Conservation (phyloP, 2,113 vertebrate species). For the Myrmecophaga tridactyla region DNA sequence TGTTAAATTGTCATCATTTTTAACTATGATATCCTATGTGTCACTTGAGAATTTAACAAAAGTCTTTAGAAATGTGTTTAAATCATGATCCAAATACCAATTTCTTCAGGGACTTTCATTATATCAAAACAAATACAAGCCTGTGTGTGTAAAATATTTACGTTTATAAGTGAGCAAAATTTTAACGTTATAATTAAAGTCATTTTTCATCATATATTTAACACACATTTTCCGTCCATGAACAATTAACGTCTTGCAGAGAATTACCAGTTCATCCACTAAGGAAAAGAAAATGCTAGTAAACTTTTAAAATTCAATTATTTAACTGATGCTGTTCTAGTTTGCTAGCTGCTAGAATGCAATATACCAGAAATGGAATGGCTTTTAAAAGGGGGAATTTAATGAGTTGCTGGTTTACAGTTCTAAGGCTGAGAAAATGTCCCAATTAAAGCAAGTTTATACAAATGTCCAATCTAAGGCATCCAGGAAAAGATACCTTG, state of each 20-base stretch:
- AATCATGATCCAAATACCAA: slow-evolving; percentile 21
- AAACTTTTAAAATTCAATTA: background rate
- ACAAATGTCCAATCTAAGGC: too few species aligned
- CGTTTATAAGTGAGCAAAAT: slow-evolving; percentile 42
- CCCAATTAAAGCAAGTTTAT: too few species aligned
- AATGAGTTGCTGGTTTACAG: too few species aligned
- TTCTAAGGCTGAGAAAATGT: too few species aligned
- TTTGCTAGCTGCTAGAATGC: too few species aligned
- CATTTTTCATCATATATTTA: slow-evolving; percentile 54
- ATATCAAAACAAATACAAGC: slow-evolving; percentile 26
- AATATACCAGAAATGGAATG: too few species aligned
- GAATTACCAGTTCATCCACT: background rate
- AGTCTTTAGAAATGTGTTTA: slow-evolving; percentile 20
- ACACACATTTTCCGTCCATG: slow-evolving; percentile 12
- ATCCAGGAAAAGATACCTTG: too few species aligned
- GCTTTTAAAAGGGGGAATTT: too few species aligned
- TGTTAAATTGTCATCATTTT: slow-evolving; percentile 34
- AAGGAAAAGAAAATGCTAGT: slow-evolving; percentile 12
- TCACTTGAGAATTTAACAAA: slow-evolving; percentile 43
- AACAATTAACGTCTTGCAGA: slow-evolving; percentile 38
- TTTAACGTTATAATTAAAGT: slow-evolving; percentile 50
- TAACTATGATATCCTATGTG: slow-evolving; percentile 26
- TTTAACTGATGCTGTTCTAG: slow-evolving; percentile 28
- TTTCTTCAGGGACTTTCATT: slow-evolving; percentile 60
- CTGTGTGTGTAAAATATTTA: slow-evolving; percentile 23